Percentiles rank a stretch among this genome's conserved stretches.
Evolutionary conservation across 2,113 vertebrate species (phyloP).

Genomic region (Tachysurus vachellii): DNA sequence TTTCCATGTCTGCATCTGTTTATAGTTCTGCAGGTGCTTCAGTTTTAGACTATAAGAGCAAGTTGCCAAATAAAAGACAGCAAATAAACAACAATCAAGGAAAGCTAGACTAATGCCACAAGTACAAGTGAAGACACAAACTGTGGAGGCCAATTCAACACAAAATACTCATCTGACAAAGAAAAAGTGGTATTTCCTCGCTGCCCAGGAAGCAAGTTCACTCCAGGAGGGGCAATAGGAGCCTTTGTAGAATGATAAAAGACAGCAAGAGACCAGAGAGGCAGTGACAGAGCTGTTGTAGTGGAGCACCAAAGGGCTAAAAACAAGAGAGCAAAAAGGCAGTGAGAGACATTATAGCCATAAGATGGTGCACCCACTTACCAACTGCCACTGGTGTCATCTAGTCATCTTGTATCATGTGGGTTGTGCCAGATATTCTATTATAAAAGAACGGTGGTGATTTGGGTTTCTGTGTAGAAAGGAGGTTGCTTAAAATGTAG

Average conservation of each 20-base stretch:
- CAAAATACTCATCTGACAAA: neutral
- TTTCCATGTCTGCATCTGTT: neutral
- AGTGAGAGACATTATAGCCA: neutral
- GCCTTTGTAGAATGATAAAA: neutral
- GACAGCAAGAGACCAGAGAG: neutral
- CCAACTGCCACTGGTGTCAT: neutral
- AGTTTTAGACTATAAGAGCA: neutral
- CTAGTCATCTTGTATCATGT: neutral
- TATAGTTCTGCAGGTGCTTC: neutral
- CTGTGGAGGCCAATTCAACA: neutral
- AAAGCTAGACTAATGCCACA: neutral
- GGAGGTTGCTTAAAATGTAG: neutral
- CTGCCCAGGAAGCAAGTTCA: neutral
- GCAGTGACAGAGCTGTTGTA: neutral
- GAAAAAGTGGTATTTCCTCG: neutral
- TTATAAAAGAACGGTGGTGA: neutral
- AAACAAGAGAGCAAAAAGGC: neutral
- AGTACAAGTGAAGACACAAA: neutral
- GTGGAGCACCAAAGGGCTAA: neutral
- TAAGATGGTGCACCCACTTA: neutral
- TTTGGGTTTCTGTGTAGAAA: too few relatives aligned
- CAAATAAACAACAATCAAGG: neutral
- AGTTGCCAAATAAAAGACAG: neutral
- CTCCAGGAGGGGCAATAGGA: neutral
- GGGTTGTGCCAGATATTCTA: neutral